Conservation (phyloP, 92 coral and sea anemone species). For the Meandrina meandrites region DNA sequence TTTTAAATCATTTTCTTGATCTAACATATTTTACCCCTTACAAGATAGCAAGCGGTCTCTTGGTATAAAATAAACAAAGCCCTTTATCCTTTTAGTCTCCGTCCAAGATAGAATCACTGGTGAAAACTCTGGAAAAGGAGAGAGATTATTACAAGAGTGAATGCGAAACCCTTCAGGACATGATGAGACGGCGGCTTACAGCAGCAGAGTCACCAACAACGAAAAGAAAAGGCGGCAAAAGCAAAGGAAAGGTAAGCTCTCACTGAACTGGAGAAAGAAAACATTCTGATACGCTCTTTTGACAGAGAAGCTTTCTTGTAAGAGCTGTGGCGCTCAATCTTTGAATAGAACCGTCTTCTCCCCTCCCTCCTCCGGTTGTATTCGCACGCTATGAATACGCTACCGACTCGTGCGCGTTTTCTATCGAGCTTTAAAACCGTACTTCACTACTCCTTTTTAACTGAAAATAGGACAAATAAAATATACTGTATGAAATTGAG, state of each 20-base stretch:
- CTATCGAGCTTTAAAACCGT: no score
- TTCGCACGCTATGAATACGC: no score
- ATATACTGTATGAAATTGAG: no score
- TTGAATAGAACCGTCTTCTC: no score
- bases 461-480: no score
- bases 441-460: no score
- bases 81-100: slow-evolving; percentile 67
- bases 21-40: not conserved
- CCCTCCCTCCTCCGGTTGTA: no score
- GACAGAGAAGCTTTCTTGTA: no score
- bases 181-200: slow-evolving; percentile 91
- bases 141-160: slow-evolving; percentile 92
- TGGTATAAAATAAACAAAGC: not conserved
- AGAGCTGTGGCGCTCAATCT: no score
- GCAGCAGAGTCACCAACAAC: slow-evolving; percentile 63
- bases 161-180: slow-evolving; percentile 90
- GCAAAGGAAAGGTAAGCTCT: slow-evolving; percentile 63
- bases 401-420: no score
- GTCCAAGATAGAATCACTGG: slow-evolving; percentile 80
- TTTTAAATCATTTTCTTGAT: no score
- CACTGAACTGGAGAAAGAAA: not conserved
- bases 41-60: not conserved
- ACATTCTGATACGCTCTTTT: no score
- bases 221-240: slow-evolving; percentile 63
- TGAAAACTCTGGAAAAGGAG: slow-evolving; percentile 88